Conservation (phyloP, 2,888 invertebrate species). For the Patella pellucida region DNA sequence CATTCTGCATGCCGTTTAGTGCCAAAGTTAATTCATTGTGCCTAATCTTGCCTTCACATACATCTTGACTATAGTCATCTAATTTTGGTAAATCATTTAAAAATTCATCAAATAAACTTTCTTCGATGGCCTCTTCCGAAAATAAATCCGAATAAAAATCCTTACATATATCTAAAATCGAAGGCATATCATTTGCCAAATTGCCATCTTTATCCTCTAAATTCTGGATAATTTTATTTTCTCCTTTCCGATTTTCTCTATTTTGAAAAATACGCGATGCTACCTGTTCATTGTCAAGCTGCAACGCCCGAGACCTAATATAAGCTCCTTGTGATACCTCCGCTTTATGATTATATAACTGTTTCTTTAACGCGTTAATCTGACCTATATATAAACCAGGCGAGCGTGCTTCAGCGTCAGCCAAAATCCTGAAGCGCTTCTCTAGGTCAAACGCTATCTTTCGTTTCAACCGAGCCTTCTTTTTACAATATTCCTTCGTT, state of each 20-base stretch:
- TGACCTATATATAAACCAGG: background rate
- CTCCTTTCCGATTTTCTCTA: too few relatives aligned
- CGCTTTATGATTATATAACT: background rate
- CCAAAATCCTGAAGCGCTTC: background rate
- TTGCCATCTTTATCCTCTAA: too few relatives aligned
- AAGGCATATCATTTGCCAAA: background rate
- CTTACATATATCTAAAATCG: conserved; percentile 13
- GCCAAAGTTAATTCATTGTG: conserved; percentile 15
- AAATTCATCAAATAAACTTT: conserved; percentile 13
- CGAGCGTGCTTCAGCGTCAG: background rate
- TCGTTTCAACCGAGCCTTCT: background rate
- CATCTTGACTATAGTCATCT: background rate
- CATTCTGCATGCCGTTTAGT: conserved; percentile 28
- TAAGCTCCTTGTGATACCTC: background rate
- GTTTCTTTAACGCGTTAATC: background rate
- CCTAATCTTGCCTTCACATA: conserved; percentile 13
- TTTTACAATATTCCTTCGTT: conserved; percentile 1
- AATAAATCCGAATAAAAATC: conserved; percentile 21
- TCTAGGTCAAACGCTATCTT: background rate
- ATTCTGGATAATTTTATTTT: too few relatives aligned
- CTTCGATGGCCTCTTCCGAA: conserved; percentile 22
- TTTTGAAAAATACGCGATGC: background rate
- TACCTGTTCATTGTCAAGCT: background rate
- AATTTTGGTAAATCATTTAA: conserved; percentile 17
- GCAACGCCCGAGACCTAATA: background rate